phyloP scores from a whole-genome alignment of 2,888 invertebrate genomes.

The Andrena flavipes region DNA sequence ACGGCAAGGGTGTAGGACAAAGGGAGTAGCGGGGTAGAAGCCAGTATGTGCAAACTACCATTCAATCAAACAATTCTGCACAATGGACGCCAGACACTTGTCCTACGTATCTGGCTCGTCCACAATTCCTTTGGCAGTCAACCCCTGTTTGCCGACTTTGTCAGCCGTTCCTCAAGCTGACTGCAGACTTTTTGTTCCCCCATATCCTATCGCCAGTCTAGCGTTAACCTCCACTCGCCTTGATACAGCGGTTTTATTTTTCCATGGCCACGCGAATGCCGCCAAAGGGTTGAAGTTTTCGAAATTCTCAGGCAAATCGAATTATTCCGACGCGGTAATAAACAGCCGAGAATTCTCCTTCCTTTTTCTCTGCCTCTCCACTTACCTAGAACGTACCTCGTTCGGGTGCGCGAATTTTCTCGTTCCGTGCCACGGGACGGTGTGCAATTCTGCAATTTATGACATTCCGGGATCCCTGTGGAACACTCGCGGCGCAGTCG shows the following conservation, averaged over 20 bases:
- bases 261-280: too few relatives aligned
- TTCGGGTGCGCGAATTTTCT: conserved; percentile 17
- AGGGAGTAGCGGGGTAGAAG: conserved; percentile 8
- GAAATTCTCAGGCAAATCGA: too few relatives aligned
- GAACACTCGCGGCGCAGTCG: conserved; percentile 14
- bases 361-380: too few relatives aligned
- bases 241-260: not conserved
- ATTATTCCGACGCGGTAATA: too few relatives aligned
- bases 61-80: conserved; percentile 66
- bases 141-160: conserved; percentile 61
- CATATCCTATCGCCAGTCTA: conserved; percentile 1
- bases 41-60: conserved; percentile 58
- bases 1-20: not conserved
- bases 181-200: conserved; percentile 49
- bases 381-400: too few relatives aligned
- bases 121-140: conserved; percentile 63
- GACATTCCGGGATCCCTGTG: conserved; percentile 20
- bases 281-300: not conserved
- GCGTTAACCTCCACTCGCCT: not conserved
- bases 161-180: conserved; percentile 47
- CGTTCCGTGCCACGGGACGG: not conserved
- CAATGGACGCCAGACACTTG: conserved; percentile 66
- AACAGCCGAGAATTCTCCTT: too few relatives aligned
- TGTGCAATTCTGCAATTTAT: conserved; percentile 30
- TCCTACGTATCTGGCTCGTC: conserved; percentile 58